A percentile compares a stretch with the other conserved stretches of the same genome.
These are phyloP conservation scores for Fregetta grallaria DNA, from an alignment of 2,113 vertebrate genomes.

Conservation along the genomic window DNA sequence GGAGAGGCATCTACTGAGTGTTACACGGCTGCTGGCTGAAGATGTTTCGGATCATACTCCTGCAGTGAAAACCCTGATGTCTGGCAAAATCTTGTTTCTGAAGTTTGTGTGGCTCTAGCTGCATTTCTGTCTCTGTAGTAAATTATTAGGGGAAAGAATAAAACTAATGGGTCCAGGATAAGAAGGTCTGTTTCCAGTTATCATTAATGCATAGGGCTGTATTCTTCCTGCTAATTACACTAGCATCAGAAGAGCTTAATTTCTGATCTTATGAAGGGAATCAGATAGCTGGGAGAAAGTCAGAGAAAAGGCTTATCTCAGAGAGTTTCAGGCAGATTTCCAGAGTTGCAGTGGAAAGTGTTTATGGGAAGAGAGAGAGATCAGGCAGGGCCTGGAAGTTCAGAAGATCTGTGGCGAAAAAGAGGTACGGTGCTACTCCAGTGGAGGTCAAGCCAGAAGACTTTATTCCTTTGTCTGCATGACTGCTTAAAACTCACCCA, in stretches of 20 bases:
- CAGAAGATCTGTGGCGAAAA: background rate
- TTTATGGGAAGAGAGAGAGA: background rate
- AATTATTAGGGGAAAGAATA: background rate
- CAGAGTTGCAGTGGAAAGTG: background rate
- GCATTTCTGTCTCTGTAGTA: background rate
- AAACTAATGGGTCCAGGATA: background rate
- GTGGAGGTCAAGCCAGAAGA: background rate
- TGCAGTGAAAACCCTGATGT: background rate
- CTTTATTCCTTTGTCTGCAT: background rate
- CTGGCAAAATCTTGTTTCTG: background rate
- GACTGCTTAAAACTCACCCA: background rate
- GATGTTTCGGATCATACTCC: background rate
- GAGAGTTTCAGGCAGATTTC: background rate
- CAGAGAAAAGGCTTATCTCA: background rate
- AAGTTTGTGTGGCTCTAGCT: background rate
- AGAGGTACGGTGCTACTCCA: background rate
- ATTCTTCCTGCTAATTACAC: background rate
- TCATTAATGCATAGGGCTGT: background rate
- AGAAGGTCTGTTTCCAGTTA: background rate
- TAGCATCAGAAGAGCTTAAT: background rate
- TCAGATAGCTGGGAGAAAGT: background rate
- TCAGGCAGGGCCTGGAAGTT: background rate
- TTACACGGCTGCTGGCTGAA: background rate
- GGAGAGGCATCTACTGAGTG: too few relatives aligned
- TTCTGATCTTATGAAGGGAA: background rate